Percentiles rank a stretch among this genome's conserved stretches.
phyloP scores from a whole-genome alignment of 1,140 invertebrate genomes.

The Drosophila nebulosa region DNA sequence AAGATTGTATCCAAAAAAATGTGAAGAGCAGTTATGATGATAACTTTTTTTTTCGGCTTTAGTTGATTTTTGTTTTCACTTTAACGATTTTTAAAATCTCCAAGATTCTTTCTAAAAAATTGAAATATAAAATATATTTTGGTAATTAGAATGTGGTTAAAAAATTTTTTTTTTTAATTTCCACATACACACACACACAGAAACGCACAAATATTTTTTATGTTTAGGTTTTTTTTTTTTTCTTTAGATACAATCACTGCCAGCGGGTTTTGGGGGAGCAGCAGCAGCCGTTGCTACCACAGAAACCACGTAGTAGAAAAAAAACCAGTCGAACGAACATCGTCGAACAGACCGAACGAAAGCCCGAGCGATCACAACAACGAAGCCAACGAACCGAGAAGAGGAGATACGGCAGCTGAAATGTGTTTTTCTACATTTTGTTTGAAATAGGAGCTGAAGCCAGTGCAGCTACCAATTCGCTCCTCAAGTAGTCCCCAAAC shows the following conservation, averaged over 20 bases:
- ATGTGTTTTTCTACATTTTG: conserved; percentile 81
- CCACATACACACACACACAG: neutral
- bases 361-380: conserved; percentile 16
- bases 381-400: conserved; percentile 37
- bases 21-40: conserved; percentile 38
- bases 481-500: conserved; percentile 81
- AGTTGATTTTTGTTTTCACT: neutral
- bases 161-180: neutral
- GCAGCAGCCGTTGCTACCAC: conserved; percentile 64
- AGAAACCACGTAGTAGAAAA: conserved; percentile 64
- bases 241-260: conserved; percentile 24
- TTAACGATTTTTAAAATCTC: neutral
- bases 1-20: conserved; percentile 48
- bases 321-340: conserved; percentile 13
- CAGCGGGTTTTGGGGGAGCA: conserved; percentile 65
- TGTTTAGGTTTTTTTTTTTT: conserved; percentile 1
- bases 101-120: conserved; percentile 1
- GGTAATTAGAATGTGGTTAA: neutral
- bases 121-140: neutral
- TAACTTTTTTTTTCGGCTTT: conserved; percentile 18
- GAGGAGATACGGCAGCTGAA: conserved; percentile 75
- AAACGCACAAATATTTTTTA: neutral
- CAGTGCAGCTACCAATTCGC: conserved; percentile 81
- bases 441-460: conserved; percentile 81
- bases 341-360: conserved; percentile 35